phyloP scores from a whole-genome alignment of 2,113 vertebrate genomes.

The Zapus hudsonius region DNA sequence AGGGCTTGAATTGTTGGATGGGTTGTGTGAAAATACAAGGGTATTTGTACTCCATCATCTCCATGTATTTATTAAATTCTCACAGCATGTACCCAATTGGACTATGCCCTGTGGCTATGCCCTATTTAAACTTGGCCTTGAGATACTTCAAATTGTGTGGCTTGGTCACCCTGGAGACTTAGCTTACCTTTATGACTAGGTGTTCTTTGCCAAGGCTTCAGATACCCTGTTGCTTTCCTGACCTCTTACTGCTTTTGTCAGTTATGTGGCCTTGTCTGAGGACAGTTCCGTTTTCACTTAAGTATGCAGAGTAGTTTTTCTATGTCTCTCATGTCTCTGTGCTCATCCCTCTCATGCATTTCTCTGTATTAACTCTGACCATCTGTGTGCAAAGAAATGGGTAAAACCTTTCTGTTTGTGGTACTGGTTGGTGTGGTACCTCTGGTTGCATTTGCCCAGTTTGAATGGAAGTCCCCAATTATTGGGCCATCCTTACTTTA shows the following conservation, averaged over 20 bases:
- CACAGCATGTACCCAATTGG: neutral
- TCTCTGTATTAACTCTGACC: neutral
- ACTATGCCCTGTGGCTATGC: neutral
- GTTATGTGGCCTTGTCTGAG: neutral
- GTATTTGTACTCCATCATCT: neutral
- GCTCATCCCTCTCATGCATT: neutral
- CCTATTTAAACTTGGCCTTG: neutral
- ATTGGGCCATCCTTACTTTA: neutral
- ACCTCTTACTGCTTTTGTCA: neutral
- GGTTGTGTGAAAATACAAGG: conserved; percentile 10
- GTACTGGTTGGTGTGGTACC: accelerated
- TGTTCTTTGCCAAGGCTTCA: neutral
- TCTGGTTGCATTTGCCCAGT: neutral
- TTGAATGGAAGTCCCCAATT: conserved; percentile 33
- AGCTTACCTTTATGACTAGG: neutral
- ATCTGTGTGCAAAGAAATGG: neutral
- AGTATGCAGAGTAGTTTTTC: too few relatives aligned
- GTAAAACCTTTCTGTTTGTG: neutral
- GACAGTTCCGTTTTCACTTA: neutral
- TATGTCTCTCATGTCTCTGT: neutral
- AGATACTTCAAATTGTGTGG: neutral
- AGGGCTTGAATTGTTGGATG: conserved; percentile 24
- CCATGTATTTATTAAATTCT: neutral
- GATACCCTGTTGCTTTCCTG: neutral
- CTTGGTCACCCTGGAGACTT: neutral